Conservation (phyloP, 2,113 vertebrate species). For the Charadrius vociferus region DNA sequence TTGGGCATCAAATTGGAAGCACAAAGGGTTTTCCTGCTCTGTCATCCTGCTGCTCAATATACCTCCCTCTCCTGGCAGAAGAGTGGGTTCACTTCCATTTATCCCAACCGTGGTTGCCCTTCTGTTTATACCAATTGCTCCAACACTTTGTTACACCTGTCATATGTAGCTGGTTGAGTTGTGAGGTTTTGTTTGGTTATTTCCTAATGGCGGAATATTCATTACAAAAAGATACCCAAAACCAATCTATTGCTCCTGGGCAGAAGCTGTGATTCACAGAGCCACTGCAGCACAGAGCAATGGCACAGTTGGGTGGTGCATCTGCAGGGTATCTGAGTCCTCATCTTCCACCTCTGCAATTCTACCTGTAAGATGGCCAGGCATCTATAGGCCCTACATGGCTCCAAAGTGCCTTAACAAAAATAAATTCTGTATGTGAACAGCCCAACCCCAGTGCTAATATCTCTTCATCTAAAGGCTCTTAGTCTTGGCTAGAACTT, state of each 20-base stretch:
- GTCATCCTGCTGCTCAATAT: neutral
- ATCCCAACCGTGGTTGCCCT: neutral
- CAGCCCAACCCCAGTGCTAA: neutral
- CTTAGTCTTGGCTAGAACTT: neutral
- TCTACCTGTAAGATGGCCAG: neutral
- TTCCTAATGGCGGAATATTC: neutral
- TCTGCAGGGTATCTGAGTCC: neutral
- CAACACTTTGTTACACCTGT: neutral
- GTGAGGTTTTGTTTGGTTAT: neutral
- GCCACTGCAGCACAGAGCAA: neutral
- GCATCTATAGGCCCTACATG: neutral
- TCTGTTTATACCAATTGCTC: neutral
- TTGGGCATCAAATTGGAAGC: neutral
- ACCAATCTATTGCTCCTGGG: neutral
- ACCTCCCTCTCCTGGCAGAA: neutral
- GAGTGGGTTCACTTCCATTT: neutral
- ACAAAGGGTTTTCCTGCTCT: neutral
- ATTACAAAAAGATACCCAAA: neutral
- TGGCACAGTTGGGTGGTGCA: too few species aligned
- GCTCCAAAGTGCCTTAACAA: neutral
- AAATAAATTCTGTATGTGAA: neutral
- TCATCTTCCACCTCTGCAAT: neutral
- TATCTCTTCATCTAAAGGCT: neutral
- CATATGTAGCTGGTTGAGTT: neutral
- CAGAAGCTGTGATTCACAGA: neutral